Percentiles rank a stretch among this genome's conserved stretches.
Conservation (phyloP, 2,797 vertebrate genomes). For the Paramormyrops hopkinsi region DNA sequence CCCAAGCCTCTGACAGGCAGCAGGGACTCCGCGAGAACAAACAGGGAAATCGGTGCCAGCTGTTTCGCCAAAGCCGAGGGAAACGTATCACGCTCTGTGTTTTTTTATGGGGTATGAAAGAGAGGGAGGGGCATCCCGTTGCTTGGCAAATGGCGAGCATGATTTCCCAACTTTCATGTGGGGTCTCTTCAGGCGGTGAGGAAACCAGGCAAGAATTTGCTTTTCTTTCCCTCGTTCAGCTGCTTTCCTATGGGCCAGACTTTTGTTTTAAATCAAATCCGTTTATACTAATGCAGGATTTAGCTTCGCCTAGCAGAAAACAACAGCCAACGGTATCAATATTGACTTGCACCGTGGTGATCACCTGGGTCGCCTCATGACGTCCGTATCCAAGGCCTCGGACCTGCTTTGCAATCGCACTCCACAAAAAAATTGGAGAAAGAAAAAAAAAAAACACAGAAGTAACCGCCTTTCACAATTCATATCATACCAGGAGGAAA, state of each 20-base stretch:
- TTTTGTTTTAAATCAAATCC: slow-evolving; percentile 57
- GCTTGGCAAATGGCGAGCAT: slow-evolving; percentile 49
- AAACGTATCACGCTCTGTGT: slow-evolving; percentile 38
- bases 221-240: slow-evolving; percentile 38
- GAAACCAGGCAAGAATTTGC: slow-evolving; percentile 50
- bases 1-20: slow-evolving; percentile 38
- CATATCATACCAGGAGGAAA: not conserved
- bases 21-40: slow-evolving; percentile 47
- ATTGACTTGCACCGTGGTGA: slow-evolving; percentile 67
- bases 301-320: slow-evolving; percentile 57
- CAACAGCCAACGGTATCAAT: slow-evolving; percentile 63
- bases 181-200: slow-evolving; percentile 51
- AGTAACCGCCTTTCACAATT: not conserved
- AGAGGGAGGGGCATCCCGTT: slow-evolving; percentile 35
- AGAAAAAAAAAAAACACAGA: not conserved
- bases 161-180: slow-evolving; percentile 64
- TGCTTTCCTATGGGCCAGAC: slow-evolving; percentile 43
- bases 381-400: slow-evolving; percentile 43
- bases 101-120: slow-evolving; percentile 48
- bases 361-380: slow-evolving; percentile 52
- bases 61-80: slow-evolving; percentile 32
- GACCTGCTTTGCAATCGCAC: slow-evolving; percentile 15
- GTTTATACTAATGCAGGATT: slow-evolving; percentile 58
- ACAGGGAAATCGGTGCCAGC: slow-evolving; percentile 49
- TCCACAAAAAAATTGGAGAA: not conserved